Conservation (phyloP, 2,113 vertebrate genomes). For the Monarcha castaneiventris region DNA sequence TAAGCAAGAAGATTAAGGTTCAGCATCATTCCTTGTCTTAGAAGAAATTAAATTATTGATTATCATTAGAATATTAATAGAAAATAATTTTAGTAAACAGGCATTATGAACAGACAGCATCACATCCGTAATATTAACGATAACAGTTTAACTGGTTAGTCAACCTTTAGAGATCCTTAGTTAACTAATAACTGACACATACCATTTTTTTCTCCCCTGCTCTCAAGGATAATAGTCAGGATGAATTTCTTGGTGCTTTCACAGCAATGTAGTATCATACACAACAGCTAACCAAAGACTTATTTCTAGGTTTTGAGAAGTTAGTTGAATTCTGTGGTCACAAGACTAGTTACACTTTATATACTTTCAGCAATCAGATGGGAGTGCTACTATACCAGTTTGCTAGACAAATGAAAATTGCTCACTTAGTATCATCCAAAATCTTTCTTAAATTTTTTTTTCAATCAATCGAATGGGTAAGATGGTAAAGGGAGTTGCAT, state of each 20-base stretch:
- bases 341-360: not conserved
- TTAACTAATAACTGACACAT: not conserved
- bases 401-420: not conserved
- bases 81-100: not conserved
- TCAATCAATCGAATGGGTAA: not conserved
- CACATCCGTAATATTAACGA: not conserved
- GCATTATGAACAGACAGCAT: not conserved
- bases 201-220: not conserved
- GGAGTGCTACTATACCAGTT: not conserved
- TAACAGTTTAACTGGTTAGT: not conserved
- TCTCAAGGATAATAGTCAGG: not conserved
- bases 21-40: not conserved
- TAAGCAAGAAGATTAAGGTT: slow-evolving; percentile 15
- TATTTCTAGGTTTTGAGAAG: not conserved
- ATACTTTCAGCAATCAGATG: not conserved
- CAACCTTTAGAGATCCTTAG: not conserved
- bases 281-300: not conserved
- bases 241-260: not conserved
- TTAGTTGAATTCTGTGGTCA: not conserved
- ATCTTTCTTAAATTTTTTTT: not conserved
- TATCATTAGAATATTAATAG: not conserved
- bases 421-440: not conserved
- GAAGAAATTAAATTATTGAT: not conserved
- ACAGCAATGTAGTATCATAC: not conserved
- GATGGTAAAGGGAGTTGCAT: not conserved